Evolutionary conservation across 2,888 invertebrate genomes (phyloP), one percentile per base, ranked within the genome.

Genomic region (Thyatira batis): DNA sequence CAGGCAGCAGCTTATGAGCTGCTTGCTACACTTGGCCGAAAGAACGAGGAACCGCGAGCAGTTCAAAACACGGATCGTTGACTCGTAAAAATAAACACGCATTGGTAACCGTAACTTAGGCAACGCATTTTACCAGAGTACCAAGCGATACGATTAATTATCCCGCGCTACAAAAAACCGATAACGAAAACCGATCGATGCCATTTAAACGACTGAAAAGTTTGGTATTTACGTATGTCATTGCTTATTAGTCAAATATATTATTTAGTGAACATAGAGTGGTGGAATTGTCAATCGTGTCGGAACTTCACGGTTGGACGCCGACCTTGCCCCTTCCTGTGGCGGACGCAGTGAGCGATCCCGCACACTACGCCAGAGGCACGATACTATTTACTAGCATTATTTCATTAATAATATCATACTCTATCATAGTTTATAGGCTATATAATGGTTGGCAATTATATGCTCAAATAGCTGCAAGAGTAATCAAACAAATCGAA

Each of bases 251-350:
- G 17, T 39, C 17, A 17, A 17, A 27, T 28, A 17, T 20, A 17
- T 48, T 48, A 27, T 27, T 28, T 48, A 27, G 48, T 28, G 48
- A 17, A 17, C 45, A 25, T 27, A 27, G 23, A 27, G 48, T 48
- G 10, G 21, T 27, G 69, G 61, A 69, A 76, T 78, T 81, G 85
- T 84, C 84, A 84, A 82, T 84, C 75, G 81, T 80, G 80, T 75
- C 82, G 85, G 82, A 84, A 85, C 81, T 89, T 87, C 84, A 91
- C 87, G 91, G 79, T 85, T 85, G 86, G 80, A 65, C 78, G 88
- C 89, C 87, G 89, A 85, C 89, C 87, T 89, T 90, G 89, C 86
- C 85, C 83, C 82, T 87, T 89, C 89, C 87, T 89, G 87, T 76
- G 69, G 63, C 73, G 73, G 69, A 71, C 75, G 61, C 69, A 70